Base-by-base conservation (phyloP, 1,140 invertebrate species). In the Tetraneura akinire region DNA sequence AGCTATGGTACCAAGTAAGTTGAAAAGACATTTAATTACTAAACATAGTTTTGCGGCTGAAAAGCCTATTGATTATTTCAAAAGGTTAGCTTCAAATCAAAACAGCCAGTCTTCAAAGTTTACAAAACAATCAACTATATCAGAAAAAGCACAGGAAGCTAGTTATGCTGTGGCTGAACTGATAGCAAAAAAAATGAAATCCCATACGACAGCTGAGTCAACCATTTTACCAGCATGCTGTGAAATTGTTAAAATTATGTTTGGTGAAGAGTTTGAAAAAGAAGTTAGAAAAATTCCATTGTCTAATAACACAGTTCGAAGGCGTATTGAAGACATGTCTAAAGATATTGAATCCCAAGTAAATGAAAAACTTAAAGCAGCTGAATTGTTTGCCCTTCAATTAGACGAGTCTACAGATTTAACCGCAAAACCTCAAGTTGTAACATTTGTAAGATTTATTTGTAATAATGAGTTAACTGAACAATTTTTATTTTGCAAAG, bases 401-500 rank as follows among this genome's bases (percentile, higher is more conserved):
- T 1, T 47, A 47, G 45, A 47, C 11, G 10, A 47, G 11, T 47
- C 45, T 47, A 47, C n/a, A 57, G 21, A 57, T 57, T 57, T 57
- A 57, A 23, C 13, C 26, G 21, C 21, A 4, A 47, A 47, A 47
- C 1, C 45, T 8, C 13, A 47, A 10, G 1, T 47, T 47, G 4
- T 13, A 10, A 10, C 11, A 8, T 47, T 47, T 47, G 10, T 47
- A 47, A 4, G 10, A 4, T 8, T 47, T 4, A 10, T 47, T 13
- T 4, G 4, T 47, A 10, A 60, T 60, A 26, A 60, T 60, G 55
- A 60, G 11, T 60, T 60, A 14, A 60, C 26, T 26, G 55, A 26
- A 60, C 23, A 60, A 60, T 66, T 66, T 66, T 66, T 66, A 42
- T 66, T 32, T 66, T 66, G 18, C n/a, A 66, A 66, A 66, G 37